Evolutionary conservation across 2,797 vertebrate genomes (phyloP).

Genomic region (Diceros bicornis): DNA sequence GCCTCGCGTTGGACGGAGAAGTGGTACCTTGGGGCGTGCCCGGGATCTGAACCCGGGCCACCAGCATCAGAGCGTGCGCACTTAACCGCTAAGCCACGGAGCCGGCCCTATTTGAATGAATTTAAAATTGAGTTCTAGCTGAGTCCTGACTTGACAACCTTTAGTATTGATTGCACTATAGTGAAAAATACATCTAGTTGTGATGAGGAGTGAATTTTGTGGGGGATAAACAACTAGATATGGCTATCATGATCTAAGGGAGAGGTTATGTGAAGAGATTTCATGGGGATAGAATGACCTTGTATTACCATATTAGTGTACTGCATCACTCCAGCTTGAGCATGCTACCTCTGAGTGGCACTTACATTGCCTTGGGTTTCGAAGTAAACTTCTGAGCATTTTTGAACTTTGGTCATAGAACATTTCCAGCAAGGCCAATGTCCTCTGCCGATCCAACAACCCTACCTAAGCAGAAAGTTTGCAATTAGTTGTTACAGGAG

Average conservation of each 20-base stretch:
- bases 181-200: slow-evolving; percentile 16
- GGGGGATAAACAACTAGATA: slow-evolving; percentile 13
- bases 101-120: slow-evolving; percentile 52
- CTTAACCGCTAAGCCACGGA: too few species aligned
- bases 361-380: slow-evolving; percentile 90
- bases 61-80: too few species aligned
- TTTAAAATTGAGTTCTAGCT: slow-evolving; percentile 59
- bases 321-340: not conserved
- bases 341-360: not conserved
- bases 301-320: not conserved
- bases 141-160: slow-evolving; percentile 26
- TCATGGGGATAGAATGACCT: not conserved
- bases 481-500: slow-evolving; percentile 35
- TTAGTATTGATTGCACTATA: not conserved
- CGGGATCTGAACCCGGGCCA: too few species aligned
- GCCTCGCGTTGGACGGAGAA: too few species aligned
- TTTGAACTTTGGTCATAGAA: slow-evolving; percentile 85
- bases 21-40: too few species aligned
- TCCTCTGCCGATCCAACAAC: slow-evolving; percentile 87
- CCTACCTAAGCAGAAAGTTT: slow-evolving; percentile 86
- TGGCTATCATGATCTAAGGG: not conserved
- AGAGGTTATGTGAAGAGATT: not conserved
- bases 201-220: slow-evolving; percentile 56
- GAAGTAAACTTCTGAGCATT: slow-evolving; percentile 69
- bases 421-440: slow-evolving; percentile 86